phyloP scores from a whole-genome alignment of 2,888 invertebrate genomes.

The Drosophila niveifrons region DNA sequence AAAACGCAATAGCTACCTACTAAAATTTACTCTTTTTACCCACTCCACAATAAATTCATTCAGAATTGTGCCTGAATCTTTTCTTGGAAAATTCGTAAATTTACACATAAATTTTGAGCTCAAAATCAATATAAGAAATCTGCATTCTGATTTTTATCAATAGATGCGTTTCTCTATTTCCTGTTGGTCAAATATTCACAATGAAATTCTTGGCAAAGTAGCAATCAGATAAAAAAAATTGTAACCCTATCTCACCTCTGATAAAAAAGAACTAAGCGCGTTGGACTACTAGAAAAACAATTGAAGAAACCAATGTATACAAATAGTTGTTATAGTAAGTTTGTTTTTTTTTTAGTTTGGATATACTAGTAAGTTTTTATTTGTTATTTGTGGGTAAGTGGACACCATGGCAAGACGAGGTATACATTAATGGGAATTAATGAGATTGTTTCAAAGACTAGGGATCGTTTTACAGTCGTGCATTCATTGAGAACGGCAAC shows the following conservation, averaged over 20 bases:
- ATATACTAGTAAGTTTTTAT: slow-evolving; percentile 26
- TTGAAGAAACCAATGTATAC: slow-evolving; percentile 35
- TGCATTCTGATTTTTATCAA: slow-evolving; percentile 59
- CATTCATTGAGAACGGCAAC: slow-evolving; percentile 32
- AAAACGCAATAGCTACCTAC: too few relatives aligned
- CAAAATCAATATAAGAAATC: slow-evolving; percentile 50
- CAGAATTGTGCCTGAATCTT: background rate
- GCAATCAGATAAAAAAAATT: background rate
- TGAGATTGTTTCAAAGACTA: slow-evolving; percentile 54
- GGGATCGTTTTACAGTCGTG: slow-evolving; percentile 54
- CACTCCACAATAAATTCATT: background rate
- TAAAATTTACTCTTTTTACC: too few relatives aligned
- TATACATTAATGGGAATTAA: slow-evolving; percentile 71
- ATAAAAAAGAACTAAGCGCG: slow-evolving; percentile 7
- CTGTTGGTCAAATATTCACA: slow-evolving; percentile 28
- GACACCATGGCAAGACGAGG: slow-evolving; percentile 46
- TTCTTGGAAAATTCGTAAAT: slow-evolving; percentile 11
- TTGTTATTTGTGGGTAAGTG: slow-evolving; percentile 48
- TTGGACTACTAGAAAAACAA: slow-evolving; percentile 48
- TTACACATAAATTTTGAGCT: slow-evolving; percentile 40
- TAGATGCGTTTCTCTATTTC: slow-evolving; percentile 38
- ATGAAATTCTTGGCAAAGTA: slow-evolving; percentile 35
- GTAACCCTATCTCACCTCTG: slow-evolving; percentile 43
- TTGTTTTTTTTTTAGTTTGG: slow-evolving; percentile 30
- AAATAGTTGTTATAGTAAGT: slow-evolving; percentile 55